Conservation (phyloP, 2,888 invertebrate species). For the Nephrotoma appendiculata region DNA sequence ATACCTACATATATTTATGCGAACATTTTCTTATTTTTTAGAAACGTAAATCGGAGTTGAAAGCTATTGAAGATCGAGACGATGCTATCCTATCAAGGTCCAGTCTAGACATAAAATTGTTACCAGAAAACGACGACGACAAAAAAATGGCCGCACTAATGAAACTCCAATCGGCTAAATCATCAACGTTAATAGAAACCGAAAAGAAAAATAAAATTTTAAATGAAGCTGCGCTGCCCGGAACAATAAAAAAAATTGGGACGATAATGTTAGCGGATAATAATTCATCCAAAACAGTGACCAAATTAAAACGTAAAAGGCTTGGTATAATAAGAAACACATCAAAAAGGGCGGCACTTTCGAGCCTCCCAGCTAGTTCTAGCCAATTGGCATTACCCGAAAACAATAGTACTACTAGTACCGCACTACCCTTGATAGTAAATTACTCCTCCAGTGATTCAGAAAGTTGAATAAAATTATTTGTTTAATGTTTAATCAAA, state of each 20-base stretch:
- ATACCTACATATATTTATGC: neutral
- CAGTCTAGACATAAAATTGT: slow-evolving; percentile 59
- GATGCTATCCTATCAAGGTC: slow-evolving; percentile 55
- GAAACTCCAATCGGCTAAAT: slow-evolving; percentile 45
- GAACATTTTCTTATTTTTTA: slow-evolving; percentile 21
- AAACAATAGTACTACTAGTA: neutral
- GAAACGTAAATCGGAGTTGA: slow-evolving; percentile 61
- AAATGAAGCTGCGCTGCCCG: slow-evolving; percentile 40
- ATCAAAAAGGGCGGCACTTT: neutral
- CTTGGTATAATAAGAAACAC: slow-evolving; percentile 21
- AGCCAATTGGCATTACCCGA: neutral
- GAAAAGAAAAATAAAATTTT: slow-evolving; percentile 37
- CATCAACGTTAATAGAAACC: slow-evolving; percentile 42
- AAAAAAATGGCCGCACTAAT: slow-evolving; percentile 62
- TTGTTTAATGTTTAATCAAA: neutral
- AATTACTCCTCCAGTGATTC: neutral
- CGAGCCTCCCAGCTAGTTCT: neutral
- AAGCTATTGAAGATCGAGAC: slow-evolving; percentile 51
- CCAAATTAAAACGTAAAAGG: slow-evolving; percentile 20
- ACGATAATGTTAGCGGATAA: neutral
- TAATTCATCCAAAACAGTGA: slow-evolving; percentile 22
- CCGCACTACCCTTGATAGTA: neutral
- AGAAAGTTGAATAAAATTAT: neutral
- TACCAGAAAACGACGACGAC: slow-evolving; percentile 71
- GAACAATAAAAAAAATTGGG: slow-evolving; percentile 31